phyloP scores from a whole-genome alignment of 1,140 invertebrate genomes.

The Lordiphosa collinella region DNA sequence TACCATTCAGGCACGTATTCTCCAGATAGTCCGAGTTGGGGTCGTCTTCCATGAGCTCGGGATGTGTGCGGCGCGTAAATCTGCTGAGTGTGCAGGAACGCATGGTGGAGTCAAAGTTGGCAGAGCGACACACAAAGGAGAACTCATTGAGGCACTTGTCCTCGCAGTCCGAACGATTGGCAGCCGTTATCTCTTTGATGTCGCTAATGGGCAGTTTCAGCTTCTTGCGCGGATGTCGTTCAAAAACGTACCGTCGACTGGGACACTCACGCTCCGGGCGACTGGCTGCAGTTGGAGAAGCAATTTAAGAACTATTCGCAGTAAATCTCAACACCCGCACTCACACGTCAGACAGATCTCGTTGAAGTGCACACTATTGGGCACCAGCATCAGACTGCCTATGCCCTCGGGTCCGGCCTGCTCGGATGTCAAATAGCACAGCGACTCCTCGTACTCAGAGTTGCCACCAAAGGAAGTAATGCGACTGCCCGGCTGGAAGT shows the following conservation, averaged over 20 bases:
- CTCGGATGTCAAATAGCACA: conserved; percentile 92
- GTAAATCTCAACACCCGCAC: conserved; percentile 63
- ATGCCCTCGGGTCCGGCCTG: conserved; percentile 91
- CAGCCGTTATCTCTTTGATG: conserved; percentile 88
- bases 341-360: conserved; percentile 94
- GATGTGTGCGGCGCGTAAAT: conserved; percentile 91
- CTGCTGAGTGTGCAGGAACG: conserved; percentile 89
- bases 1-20: conserved; percentile 94
- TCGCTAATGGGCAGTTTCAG: conserved; percentile 88
- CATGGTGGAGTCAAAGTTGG: conserved; percentile 88
- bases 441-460: conserved; percentile 93
- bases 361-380: conserved; percentile 92
- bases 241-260: conserved; percentile 91
- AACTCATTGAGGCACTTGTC: conserved; percentile 94
- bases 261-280: conserved; percentile 92
- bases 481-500: conserved; percentile 92
- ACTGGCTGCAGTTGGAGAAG: conserved; percentile 83
- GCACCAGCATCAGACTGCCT: conserved; percentile 90
- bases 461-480: conserved; percentile 89
- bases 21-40: conserved; percentile 93
- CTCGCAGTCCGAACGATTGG: conserved; percentile 93
- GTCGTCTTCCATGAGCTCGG: conserved; percentile 90
- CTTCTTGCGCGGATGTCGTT: conserved; percentile 91
- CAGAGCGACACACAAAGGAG: conserved; percentile 91
- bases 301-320: neutral